Percentiles rank a stretch among this genome's conserved stretches.
Conservation (phyloP, 1,140 invertebrate species). For the Brachionus sp. region DNA sequence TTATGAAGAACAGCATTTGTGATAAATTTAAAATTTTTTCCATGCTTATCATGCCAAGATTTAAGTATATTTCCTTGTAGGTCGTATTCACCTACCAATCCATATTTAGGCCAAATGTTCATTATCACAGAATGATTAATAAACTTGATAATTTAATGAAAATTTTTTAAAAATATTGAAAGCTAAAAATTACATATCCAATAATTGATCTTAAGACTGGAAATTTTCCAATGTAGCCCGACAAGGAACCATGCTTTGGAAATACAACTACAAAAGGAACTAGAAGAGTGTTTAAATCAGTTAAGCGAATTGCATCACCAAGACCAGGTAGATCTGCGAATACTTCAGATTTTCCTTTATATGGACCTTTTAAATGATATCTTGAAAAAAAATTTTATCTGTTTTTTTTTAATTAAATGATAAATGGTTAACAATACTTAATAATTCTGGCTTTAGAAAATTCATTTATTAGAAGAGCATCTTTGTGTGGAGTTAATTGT, state of each 20-base stretch:
- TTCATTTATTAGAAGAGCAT: slow-evolving; percentile 26
- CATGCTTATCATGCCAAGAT: slow-evolving; percentile 26
- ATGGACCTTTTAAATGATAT: background rate
- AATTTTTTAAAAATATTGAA: background rate
- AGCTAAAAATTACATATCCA: slow-evolving; percentile 5
- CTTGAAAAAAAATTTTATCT: slow-evolving; percentile 1
- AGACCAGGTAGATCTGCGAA: slow-evolving; percentile 31
- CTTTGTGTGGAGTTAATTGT: slow-evolving; percentile 25
- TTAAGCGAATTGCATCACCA: slow-evolving; percentile 34
- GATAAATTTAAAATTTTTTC: background rate
- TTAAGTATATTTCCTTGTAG: slow-evolving; percentile 11
- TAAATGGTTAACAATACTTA: background rate
- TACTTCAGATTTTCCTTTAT: slow-evolving; percentile 20
- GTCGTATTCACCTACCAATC: slow-evolving; percentile 16
- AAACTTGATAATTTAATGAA: background rate
- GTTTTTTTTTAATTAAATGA: background rate
- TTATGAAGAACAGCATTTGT: slow-evolving; percentile 12
- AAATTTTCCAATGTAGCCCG: slow-evolving; percentile 11
- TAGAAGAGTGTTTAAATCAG: slow-evolving; percentile 7
- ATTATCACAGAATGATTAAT: background rate
- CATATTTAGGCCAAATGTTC: slow-evolving; percentile 35
- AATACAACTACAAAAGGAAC: slow-evolving; percentile 30
- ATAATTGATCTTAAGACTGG: slow-evolving; percentile 27
- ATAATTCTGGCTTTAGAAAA: slow-evolving; percentile 22
- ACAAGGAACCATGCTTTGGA: background rate